Percentiles rank a stretch among this genome's conserved stretches.
Conservation (phyloP, 2,797 vertebrate species). For the Hephaestus fuliginosus region DNA sequence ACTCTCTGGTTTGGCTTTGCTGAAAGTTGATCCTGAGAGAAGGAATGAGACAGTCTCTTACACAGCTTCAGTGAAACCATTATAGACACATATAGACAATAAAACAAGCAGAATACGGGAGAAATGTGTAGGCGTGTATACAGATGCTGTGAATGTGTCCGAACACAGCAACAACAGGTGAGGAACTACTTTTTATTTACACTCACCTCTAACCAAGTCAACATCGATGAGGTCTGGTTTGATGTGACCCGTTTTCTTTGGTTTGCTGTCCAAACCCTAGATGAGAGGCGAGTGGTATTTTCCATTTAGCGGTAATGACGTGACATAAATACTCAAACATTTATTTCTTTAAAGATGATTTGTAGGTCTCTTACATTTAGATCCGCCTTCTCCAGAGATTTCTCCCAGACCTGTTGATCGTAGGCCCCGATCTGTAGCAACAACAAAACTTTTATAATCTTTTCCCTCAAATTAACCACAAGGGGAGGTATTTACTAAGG, state of each 20-base stretch:
- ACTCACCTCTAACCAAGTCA: constrained; percentile 97
- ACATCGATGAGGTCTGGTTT: constrained; percentile 98
- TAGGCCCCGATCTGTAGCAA: constrained; percentile 92
- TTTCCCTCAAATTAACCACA: neutral
- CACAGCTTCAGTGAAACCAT: neutral
- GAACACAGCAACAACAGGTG: neutral
- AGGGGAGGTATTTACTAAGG: neutral
- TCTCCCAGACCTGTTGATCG: constrained; percentile 97
- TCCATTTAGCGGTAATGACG: neutral
- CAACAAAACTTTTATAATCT: constrained; percentile 35
- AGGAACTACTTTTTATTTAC: neutral
- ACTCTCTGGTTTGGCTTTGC: constrained; percentile 97
- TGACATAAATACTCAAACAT: neutral
- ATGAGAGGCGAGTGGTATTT: neutral
- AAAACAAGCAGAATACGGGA: neutral
- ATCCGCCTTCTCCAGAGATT: constrained; percentile 92
- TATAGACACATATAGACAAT: neutral
- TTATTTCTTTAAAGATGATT: neutral
- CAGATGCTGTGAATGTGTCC: neutral
- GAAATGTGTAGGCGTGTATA: neutral
- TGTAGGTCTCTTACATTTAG: constrained; percentile 86
- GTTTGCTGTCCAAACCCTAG: constrained; percentile 96
- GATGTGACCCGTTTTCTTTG: constrained; percentile 95
- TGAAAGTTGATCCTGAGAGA: constrained; percentile 94
- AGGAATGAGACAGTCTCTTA: neutral